phyloP scores from a whole-genome alignment of 2,888 invertebrate genomes.

The Catocala nupta region DNA sequence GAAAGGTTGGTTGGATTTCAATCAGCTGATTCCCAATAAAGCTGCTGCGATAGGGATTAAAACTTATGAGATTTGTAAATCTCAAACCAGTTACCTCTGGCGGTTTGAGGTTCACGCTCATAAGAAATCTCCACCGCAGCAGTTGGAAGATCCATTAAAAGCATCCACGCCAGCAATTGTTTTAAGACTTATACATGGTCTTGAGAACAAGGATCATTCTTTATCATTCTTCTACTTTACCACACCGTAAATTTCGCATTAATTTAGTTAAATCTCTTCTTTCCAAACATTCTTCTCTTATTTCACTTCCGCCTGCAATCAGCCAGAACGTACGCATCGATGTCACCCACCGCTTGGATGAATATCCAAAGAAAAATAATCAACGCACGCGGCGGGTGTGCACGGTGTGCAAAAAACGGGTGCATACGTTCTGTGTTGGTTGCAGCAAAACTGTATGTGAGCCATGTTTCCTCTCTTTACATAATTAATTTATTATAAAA shows the following conservation, averaged over 20 bases:
- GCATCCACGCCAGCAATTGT: neutral
- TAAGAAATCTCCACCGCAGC: slow-evolving; percentile 13
- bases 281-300: neutral
- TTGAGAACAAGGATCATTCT: neutral
- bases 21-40: slow-evolving; percentile 29
- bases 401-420: neutral
- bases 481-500: neutral
- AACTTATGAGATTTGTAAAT: slow-evolving; percentile 45
- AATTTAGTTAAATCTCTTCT: neutral
- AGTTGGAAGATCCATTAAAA: slow-evolving; percentile 7
- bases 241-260: neutral
- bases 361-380: neutral
- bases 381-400: neutral
- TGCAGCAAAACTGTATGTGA: neutral
- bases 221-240: neutral
- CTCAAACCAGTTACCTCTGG: slow-evolving; percentile 46
- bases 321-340: neutral
- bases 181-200: neutral
- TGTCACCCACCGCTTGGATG: neutral
- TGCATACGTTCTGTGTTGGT: neutral
- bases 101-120: slow-evolving; percentile 39
- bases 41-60: slow-evolving; percentile 31
- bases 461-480: neutral
- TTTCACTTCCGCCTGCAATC: neutral
- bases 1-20: neutral